Percentiles rank a stretch among this genome's conserved stretches.
Evolutionary conservation across 1,140 invertebrate genomes (phyloP).

Genomic region (Lamellibrachia luymesi): DNA sequence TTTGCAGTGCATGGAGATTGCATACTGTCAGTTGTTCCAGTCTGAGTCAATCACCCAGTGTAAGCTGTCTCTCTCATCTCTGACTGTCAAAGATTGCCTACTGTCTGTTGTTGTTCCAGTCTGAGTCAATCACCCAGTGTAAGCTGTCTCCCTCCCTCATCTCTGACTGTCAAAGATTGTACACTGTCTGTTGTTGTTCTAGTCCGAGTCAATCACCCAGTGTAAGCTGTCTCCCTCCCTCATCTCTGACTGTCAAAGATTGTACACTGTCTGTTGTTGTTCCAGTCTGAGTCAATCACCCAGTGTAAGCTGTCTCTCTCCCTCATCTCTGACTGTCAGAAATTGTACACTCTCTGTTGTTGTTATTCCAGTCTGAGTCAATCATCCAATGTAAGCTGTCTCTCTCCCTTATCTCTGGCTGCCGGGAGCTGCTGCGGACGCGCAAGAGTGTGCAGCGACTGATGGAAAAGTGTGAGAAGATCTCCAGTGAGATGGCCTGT

Average conservation of each 20-base stretch:
- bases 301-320: constrained; percentile 52
- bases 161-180: constrained; percentile 54
- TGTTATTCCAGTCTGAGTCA: constrained; percentile 44
- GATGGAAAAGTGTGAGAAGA: constrained; percentile 60
- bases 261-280: constrained; percentile 28
- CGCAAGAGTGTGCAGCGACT: constrained; percentile 56
- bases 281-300: constrained; percentile 50
- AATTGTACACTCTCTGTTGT: constrained; percentile 34
- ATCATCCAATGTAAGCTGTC: constrained; percentile 51
- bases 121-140: constrained; percentile 46
- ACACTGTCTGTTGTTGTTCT: constrained; percentile 17
- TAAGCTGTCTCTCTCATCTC: constrained; percentile 56
- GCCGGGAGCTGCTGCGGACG: constrained; percentile 56
- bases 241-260: constrained; percentile 56
- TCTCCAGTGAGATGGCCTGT: constrained; percentile 56
- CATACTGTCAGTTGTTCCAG: constrained; percentile 29
- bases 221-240: constrained; percentile 54
- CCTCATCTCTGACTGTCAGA: constrained; percentile 56
- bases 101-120: constrained; percentile 34
- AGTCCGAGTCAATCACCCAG: constrained; percentile 50
- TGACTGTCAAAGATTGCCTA: constrained; percentile 52
- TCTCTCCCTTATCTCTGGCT: constrained; percentile 55
- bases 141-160: constrained; percentile 57
- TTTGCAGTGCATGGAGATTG: background rate
- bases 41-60: constrained; percentile 47